Conservation (phyloP, 92 coral and sea anemone species). For the Porites evermanni region DNA sequence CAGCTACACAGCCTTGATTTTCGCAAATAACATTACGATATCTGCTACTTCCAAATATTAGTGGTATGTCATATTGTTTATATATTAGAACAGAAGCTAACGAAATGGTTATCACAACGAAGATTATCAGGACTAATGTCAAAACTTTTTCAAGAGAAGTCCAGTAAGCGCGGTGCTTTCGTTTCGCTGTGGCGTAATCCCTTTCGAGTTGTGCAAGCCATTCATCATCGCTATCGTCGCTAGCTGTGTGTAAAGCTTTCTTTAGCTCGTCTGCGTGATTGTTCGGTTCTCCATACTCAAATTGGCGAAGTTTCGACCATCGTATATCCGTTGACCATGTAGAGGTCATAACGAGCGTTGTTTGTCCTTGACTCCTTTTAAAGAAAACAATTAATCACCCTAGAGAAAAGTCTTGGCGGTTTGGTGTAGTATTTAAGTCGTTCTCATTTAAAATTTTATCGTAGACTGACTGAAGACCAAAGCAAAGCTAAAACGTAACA, state of each 20-base stretch:
- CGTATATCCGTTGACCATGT: conserved; percentile 88
- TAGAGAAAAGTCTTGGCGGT: neutral
- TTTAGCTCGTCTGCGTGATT: conserved; percentile 61
- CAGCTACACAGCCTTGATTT: conserved; percentile 86
- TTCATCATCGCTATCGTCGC: conserved; percentile 97
- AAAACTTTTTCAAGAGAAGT: conserved; percentile 81
- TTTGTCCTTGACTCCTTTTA: neutral
- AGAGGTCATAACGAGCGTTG: conserved; percentile 46
- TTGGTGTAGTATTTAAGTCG: neutral
- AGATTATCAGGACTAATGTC: conserved; percentile 70
- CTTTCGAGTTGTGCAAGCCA: conserved; percentile 96
- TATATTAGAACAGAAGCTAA: conserved; percentile 75
- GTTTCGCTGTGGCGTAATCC: conserved; percentile 89
- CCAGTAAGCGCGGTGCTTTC: conserved; percentile 83
- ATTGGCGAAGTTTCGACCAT: conserved; percentile 86
- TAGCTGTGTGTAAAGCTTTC: conserved; percentile 74
- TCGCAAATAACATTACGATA: conserved; percentile 67
- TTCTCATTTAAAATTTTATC: neutral
- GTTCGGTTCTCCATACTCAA: conserved; percentile 70
- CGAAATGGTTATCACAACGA: conserved; percentile 67
- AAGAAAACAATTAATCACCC: neutral
- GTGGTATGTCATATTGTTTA: conserved; percentile 49
- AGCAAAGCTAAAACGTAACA: conserved; percentile 1
- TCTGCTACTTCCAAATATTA: conserved; percentile 12
- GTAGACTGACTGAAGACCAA: neutral